Conservation (phyloP, 2,113 vertebrate species). For the Nymphicus hollandicus region DNA sequence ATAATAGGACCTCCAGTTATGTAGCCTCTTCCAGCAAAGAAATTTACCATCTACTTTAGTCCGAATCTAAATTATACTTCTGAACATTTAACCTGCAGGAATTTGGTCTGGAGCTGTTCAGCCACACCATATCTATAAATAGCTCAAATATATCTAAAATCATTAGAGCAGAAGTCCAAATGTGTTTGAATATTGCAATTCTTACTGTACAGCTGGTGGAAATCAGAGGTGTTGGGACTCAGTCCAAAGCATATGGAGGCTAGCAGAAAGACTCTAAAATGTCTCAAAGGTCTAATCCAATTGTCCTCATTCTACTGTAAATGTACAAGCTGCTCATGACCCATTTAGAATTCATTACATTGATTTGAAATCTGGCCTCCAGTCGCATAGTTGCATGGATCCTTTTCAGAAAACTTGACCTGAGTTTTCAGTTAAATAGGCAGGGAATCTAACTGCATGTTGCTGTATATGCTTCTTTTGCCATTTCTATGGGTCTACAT, state of each 20-base stretch:
- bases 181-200: background rate
- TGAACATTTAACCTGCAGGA: background rate
- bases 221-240: background rate
- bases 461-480: background rate
- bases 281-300: background rate
- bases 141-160: background rate
- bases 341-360: background rate
- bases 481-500: fast-evolving
- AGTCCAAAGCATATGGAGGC: background rate
- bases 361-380: background rate
- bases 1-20: background rate
- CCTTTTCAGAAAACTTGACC: background rate
- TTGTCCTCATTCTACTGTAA: background rate
- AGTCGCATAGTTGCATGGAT: fast-evolving
- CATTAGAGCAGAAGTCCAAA: background rate
- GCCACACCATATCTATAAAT: background rate
- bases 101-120: background rate
- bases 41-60: background rate
- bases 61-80: background rate
- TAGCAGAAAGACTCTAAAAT: background rate
- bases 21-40: background rate
- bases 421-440: background rate
- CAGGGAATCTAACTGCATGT: background rate
- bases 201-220: background rate
- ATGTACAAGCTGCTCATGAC: background rate